Evolutionary conservation across 2,797 vertebrate genomes (phyloP).

Genomic region (Cyclura pinguis): DNA sequence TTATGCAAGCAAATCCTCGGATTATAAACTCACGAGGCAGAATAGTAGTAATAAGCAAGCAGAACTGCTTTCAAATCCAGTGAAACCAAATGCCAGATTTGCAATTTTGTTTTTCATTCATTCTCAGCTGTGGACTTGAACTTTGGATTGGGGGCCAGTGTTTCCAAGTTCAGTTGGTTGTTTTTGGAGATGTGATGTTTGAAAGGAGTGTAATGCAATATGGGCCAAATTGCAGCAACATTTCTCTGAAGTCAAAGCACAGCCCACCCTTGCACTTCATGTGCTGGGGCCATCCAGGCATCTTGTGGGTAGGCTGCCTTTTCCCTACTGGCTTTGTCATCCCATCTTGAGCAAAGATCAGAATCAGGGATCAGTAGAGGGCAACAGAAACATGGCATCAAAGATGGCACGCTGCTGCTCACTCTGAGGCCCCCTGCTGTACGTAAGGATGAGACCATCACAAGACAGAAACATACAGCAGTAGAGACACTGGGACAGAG

Average conservation of each 20-base stretch:
- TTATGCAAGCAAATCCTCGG: background rate
- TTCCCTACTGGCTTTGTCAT: background rate
- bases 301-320: background rate
- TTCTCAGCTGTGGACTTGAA: background rate
- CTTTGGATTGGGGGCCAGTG: constrained; percentile 13
- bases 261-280: background rate
- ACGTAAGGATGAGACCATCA: background rate
- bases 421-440: background rate
- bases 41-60: background rate
- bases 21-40: background rate
- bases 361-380: background rate
- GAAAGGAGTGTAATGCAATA: background rate
- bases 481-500: background rate
- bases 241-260: constrained; percentile 15
- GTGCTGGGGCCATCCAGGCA: background rate
- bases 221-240: background rate
- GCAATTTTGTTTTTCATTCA: background rate
- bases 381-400: background rate
- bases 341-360: background rate
- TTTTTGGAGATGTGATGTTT: background rate
- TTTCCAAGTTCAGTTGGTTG: background rate
- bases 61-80: background rate
- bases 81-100: background rate
- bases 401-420: background rate
- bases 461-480: background rate